These are phyloP conservation scores for Sciurus carolinensis DNA, from an alignment of 2,797 vertebrate genomes.

Conservation along the genomic window DNA sequence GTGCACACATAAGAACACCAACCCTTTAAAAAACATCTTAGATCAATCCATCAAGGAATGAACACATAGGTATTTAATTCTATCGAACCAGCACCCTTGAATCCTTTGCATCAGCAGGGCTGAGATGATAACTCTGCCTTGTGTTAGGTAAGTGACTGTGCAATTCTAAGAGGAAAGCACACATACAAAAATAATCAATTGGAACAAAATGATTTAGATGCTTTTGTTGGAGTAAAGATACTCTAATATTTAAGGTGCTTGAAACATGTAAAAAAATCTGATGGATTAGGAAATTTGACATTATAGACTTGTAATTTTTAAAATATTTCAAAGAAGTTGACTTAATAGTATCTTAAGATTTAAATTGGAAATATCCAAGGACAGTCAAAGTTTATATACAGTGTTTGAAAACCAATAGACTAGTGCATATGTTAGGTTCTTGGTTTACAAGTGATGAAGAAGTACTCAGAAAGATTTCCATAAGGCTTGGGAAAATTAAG, in stretches of 20 bases:
- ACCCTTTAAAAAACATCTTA: not conserved
- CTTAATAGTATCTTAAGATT: conserved; percentile 36
- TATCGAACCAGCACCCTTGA: not conserved
- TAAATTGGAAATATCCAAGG: conserved; percentile 53
- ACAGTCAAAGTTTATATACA: not conserved
- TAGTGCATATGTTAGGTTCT: not conserved
- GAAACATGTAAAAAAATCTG: conserved; percentile 51
- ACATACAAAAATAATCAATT: not conserved
- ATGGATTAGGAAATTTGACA: conserved; percentile 1
- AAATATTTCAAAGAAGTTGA: conserved; percentile 63
- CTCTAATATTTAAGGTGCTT: not conserved
- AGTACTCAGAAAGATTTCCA: not conserved
- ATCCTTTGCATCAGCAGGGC: not conserved
- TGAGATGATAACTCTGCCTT: not conserved
- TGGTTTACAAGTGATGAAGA: not conserved
- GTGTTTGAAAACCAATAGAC: conserved; percentile 32
- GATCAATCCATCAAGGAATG: not conserved
- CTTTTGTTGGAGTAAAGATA: not conserved
- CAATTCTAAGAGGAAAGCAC: not conserved
- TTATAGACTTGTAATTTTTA: conserved; percentile 1
- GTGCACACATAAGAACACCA: not conserved
- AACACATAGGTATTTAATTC: not conserved
- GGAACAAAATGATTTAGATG: not conserved
- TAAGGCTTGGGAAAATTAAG: conserved; percentile 29
- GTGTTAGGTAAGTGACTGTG: not conserved